Evolutionary conservation across 2,888 invertebrate species (phyloP).

Genomic region (Hypselothyrea guttata): DNA sequence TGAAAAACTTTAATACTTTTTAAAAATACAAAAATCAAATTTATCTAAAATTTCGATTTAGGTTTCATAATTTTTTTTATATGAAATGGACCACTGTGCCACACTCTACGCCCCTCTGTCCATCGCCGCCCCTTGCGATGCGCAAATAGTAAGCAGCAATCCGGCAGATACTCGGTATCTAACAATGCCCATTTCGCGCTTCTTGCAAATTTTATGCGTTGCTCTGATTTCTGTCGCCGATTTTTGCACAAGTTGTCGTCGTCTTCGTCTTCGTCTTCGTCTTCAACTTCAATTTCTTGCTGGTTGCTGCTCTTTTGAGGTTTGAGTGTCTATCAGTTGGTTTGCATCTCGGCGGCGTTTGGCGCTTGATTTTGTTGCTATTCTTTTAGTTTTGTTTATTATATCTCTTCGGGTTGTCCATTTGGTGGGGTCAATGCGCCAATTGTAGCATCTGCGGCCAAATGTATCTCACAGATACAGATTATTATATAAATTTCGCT

Average conservation of each 20-base stretch:
- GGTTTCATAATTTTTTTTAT: no score
- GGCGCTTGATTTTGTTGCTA: constrained; percentile 31
- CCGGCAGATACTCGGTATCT: constrained; percentile 30
- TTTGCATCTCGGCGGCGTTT: constrained; percentile 60
- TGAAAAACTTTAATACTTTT: no score
- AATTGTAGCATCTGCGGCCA: constrained; percentile 48
- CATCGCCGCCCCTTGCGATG: no score
- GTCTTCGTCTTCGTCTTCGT: constrained; percentile 20
- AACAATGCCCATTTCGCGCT: constrained; percentile 50
- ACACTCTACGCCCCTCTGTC: no score
- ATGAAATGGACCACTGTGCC: no score
- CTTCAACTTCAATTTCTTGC: neutral
- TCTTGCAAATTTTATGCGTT: constrained; percentile 61
- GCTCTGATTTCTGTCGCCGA: constrained; percentile 66
- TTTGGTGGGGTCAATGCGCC: constrained; percentile 59
- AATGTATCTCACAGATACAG: constrained; percentile 55
- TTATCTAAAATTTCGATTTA: no score
- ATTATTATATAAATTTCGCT: constrained; percentile 55
- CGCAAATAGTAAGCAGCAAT: no score
- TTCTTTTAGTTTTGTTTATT: neutral
- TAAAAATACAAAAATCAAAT: no score
- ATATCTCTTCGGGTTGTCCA: constrained; percentile 7
- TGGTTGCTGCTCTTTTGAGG: neutral
- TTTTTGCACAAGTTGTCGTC: constrained; percentile 52
- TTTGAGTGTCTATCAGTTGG: constrained; percentile 50